phyloP scores from a whole-genome alignment of 92 coral and sea anemone species.

The Porites lobata region DNA sequence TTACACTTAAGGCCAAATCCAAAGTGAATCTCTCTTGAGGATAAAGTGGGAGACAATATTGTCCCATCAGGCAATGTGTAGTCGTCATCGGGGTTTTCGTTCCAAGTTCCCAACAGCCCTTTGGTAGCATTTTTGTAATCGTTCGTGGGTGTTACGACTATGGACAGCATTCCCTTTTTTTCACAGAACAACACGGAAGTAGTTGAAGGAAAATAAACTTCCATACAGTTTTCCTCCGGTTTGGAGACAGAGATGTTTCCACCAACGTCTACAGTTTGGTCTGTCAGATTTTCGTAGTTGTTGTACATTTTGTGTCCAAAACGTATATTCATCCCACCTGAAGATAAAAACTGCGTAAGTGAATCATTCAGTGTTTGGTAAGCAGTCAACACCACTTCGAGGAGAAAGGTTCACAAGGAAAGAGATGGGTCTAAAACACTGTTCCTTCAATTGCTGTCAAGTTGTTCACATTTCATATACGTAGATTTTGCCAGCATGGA shows the following conservation, averaged over 20 bases:
- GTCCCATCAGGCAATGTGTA: conserved; percentile 72
- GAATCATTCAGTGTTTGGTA: no score
- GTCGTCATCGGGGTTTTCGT: conserved; percentile 66
- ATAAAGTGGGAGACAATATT: conserved; percentile 48
- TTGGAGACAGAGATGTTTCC: conserved; percentile 42
- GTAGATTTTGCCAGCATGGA: no score
- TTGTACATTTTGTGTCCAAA: conserved; percentile 27
- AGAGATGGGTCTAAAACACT: no score
- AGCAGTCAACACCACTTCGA: no score
- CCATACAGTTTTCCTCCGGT: conserved; percentile 51
- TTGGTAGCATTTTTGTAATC: conserved; percentile 62
- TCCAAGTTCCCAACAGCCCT: conserved; percentile 81
- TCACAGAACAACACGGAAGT: conserved; percentile 52
- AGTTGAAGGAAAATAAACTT: conserved; percentile 63
- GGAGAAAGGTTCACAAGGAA: no score
- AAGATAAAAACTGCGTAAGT: not conserved
- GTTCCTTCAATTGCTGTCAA: no score
- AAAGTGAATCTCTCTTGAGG: conserved; percentile 58
- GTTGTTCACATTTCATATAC: no score
- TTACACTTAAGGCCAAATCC: conserved; percentile 72
- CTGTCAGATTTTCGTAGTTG: conserved; percentile 31
- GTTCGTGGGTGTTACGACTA: conserved; percentile 44
- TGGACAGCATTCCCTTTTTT: conserved; percentile 54
- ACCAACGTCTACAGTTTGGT: conserved; percentile 22
- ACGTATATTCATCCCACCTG: conserved; percentile 52